Evolutionary conservation across 2,797 vertebrate genomes (phyloP).

Genomic region (Rhabdophis nuchalis): DNA sequence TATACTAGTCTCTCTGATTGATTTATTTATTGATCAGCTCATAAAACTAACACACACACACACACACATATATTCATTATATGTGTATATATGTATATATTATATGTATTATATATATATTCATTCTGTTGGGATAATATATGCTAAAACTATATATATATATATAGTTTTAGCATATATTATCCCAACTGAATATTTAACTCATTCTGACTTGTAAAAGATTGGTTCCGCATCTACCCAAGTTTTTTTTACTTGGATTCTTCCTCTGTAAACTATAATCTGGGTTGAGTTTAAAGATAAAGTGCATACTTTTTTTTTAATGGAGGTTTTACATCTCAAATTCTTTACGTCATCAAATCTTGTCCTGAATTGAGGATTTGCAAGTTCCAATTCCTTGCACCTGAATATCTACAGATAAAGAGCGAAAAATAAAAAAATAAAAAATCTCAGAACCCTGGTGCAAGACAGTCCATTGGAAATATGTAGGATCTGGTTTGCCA

Average conservation of each 20-base stretch:
- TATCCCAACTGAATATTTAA: neutral
- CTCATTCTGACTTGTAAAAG: neutral
- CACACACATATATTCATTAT: too few relatives aligned
- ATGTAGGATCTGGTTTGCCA: neutral
- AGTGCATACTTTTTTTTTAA: neutral
- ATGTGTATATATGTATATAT: too few relatives aligned
- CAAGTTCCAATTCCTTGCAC: neutral
- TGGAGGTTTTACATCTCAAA: neutral
- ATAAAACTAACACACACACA: too few relatives aligned
- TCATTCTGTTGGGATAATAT: neutral
- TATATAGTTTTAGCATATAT: neutral
- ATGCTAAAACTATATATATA: too few relatives aligned
- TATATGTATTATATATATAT: too few relatives aligned
- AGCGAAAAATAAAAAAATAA: neutral
- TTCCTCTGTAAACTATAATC: neutral
- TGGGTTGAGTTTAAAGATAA: neutral
- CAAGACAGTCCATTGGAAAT: neutral
- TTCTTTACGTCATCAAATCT: neutral
- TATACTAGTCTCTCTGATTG: too few relatives aligned
- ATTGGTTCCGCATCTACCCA: neutral
- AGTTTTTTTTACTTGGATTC: neutral
- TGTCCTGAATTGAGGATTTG: neutral
- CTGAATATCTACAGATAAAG: neutral
- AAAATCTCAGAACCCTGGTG: neutral
- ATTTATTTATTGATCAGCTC: too few relatives aligned